Conservation (phyloP, 2,888 invertebrate species). For the Meliscaeva auricollis region DNA sequence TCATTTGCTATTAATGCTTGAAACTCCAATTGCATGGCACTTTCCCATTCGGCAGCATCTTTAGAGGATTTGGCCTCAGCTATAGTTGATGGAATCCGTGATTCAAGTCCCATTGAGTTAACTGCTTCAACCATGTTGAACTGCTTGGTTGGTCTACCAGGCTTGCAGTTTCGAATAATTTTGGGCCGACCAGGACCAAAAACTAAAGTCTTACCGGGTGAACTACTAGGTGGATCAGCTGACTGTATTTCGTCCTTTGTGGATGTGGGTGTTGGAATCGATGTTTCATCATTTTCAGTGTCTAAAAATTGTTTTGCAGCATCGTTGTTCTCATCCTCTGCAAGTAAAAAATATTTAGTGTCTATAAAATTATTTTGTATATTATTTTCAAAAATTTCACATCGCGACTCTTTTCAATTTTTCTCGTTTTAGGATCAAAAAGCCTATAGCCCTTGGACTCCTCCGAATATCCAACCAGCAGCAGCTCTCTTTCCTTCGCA, state of each 20-base stretch:
- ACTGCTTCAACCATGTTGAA: neutral
- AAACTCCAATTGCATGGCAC: conserved; percentile 1
- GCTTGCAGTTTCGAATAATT: neutral
- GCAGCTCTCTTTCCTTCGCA: neutral
- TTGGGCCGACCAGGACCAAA: neutral
- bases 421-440: neutral
- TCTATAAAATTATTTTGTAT: conserved; percentile 4
- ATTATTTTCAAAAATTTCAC: conserved; percentile 19
- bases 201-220: neutral
- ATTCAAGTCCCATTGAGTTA: neutral
- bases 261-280: too few relatives aligned
- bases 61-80: neutral
- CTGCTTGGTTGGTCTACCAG: conserved; percentile 2
- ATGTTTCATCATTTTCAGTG: neutral
- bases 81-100: neutral
- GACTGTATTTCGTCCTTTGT: too few relatives aligned
- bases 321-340: conserved; percentile 3
- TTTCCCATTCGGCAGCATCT: conserved; percentile 1
- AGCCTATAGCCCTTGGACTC: conserved; percentile 33
- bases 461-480: conserved; percentile 40
- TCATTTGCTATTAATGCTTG: neutral
- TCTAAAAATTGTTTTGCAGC: too few relatives aligned
- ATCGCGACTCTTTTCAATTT: conserved; percentile 17
- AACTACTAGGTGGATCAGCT: neutral
- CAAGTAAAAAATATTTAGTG: conserved; percentile 4